Conservation (phyloP, 2,113 vertebrate species). For the Gadus macrocephalus region DNA sequence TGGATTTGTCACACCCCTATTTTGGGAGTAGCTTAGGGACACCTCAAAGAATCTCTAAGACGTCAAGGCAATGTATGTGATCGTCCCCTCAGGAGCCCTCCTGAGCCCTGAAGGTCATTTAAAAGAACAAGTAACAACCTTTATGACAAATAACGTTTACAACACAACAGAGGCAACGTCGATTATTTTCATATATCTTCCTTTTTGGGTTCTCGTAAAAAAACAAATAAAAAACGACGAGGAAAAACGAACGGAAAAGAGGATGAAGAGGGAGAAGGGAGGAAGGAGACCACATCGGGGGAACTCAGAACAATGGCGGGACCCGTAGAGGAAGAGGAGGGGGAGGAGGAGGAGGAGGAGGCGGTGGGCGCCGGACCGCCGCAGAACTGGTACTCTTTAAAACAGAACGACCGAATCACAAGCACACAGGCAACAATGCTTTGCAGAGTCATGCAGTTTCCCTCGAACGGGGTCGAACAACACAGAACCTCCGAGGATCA, state of each 20-base stretch:
- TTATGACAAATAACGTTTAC: conserved; percentile 77
- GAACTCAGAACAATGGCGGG: background rate
- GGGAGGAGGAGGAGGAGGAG: conserved; percentile 25
- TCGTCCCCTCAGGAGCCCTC: conserved; percentile 79
- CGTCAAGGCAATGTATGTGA: conserved; percentile 96
- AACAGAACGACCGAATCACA: conserved; percentile 57
- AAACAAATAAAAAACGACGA: conserved; percentile 51
- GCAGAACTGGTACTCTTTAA: background rate
- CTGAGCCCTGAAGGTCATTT: conserved; percentile 78
- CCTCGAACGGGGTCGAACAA: conserved; percentile 63
- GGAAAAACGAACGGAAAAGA: conserved; percentile 53
- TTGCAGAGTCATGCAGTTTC: conserved; percentile 61
- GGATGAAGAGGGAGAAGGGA: conserved; percentile 24
- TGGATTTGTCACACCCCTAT: conserved; percentile 93
- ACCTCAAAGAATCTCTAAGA: conserved; percentile 85
- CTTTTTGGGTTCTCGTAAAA: conserved; percentile 36
- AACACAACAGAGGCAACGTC: conserved; percentile 67
- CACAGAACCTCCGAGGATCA: conserved; percentile 63
- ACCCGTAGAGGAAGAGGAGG: conserved; percentile 21
- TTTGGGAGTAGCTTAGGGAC: conserved; percentile 91
- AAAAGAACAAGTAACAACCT: conserved; percentile 83
- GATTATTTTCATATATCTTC: conserved; percentile 12
- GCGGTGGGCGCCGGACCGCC: conserved; percentile 8
- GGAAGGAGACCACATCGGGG: conserved; percentile 21
- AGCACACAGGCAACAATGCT: conserved; percentile 68